A percentile compares a stretch with the other conserved stretches of the same genome.
phyloP scores from a whole-genome alignment of 2,797 vertebrate species.

The Antennarius maculatus region DNA sequence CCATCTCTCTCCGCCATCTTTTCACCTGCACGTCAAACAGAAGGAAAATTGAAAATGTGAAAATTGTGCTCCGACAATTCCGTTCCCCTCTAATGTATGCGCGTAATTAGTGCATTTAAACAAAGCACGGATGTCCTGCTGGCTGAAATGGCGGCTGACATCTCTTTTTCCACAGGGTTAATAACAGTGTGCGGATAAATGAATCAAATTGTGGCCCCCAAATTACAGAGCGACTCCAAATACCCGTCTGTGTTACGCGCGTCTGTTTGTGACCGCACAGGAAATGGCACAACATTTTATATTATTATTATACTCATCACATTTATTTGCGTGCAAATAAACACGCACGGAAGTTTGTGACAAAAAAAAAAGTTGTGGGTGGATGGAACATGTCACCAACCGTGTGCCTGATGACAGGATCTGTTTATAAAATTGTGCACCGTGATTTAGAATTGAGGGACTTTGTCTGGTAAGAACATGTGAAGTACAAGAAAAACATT shows the following conservation, averaged over 20 bases:
- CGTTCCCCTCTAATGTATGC: conserved; percentile 74
- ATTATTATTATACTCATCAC: conserved; percentile 86
- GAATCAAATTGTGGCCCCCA: conserved; percentile 87
- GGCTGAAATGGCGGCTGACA: conserved; percentile 87
- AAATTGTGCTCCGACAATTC: conserved; percentile 76
- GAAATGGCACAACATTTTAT: conserved; percentile 78
- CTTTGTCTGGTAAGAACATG: neutral
- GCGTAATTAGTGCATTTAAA: conserved; percentile 89
- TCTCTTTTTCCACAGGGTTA: conserved; percentile 87
- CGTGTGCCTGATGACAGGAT: neutral
- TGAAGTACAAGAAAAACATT: neutral
- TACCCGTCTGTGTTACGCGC: conserved; percentile 84
- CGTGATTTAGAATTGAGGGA: conserved; percentile 5
- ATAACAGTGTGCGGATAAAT: conserved; percentile 89
- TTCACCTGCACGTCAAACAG: conserved; percentile 77
- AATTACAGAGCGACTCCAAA: conserved; percentile 88
- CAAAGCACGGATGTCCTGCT: conserved; percentile 87
- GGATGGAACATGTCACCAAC: conserved; percentile 48
- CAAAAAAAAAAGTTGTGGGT: conserved; percentile 62
- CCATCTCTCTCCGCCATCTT: conserved; percentile 63
- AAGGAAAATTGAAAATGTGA: conserved; percentile 80
- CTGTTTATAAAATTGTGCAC: neutral
- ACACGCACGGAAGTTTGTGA: conserved; percentile 76
- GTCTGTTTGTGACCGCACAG: conserved; percentile 81
- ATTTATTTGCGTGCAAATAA: conserved; percentile 80